Evolutionary conservation across 2,113 vertebrate species (phyloP), one percentile per base, ranked within the genome.

Genomic region (Sceloporus undulatus): DNA sequence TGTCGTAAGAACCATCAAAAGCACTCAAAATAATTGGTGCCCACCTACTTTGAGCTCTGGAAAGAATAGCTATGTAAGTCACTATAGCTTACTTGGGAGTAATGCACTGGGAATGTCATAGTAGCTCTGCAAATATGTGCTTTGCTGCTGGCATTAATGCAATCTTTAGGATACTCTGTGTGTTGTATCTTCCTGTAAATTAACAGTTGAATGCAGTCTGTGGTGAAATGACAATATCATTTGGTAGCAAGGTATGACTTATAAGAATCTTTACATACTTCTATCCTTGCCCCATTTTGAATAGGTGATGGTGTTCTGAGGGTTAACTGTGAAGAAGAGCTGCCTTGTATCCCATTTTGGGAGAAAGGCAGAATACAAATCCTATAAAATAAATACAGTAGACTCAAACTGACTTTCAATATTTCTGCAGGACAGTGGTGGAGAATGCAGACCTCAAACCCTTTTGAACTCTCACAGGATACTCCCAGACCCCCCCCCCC

Each of bases 1-100:
- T 71, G 34, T 25, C 70, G 18, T 56, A 81, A 77, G 70, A 79
- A 27, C 79, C 21, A 83, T 2, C 65, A 86, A 84, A 77, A 86
- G 79, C 74, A 65, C 34, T 86, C 75, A 77, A 14, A 82, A 83
- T 79, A 86, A 83, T 83, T 83, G 89, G 29, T 79, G 66, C 42
- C 29, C 19, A 62, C 40, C 48, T 82, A 52, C 85, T 88, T 65
- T 38, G 74, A 19, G 52, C 38, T 59, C 18, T 71, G 73, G 73
- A 68, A 77, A 71, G 48, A 70, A 42, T 76, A 70, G 79, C 79
- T 82, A 42, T 14, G 23, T 40, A 70, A 77, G n/a, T 38, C 34
- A 40, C 73, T n/a, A 18, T 21, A 10, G 23, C 79, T 77, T 68
- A 59, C 29, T 82, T 89, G 42, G 68, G 38, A 74, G 56, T 48